Evolutionary conservation across 2,797 vertebrate genomes (phyloP), one percentile per base, ranked within the genome.

Genomic region (Aldrovandia affinis): DNA sequence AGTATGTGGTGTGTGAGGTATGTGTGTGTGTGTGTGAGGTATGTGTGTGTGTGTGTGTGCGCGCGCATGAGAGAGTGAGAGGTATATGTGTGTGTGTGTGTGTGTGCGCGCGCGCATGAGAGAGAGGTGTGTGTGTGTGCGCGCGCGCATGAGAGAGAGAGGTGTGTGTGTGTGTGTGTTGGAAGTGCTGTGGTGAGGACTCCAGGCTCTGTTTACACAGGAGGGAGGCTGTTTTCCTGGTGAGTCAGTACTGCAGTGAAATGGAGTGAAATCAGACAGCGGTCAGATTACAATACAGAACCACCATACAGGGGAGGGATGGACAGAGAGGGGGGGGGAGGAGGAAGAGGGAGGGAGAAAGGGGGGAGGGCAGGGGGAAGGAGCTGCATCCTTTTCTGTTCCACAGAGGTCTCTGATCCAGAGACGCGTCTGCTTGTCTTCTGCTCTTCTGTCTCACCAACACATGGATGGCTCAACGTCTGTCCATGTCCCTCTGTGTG

Each of bases 181-280:
- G n/a, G n/a, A n/a, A n/a, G n/a, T n/a, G n/a, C n/a, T n/a, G 25
- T 22, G 9, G 25, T 28, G 59, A 1, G 25, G n/a, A 25, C 50
- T 82, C 50, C 50, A 36, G 50, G 44, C 55, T 57, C 18, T 57
- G 54, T 18, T 15, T 57, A 75, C 39, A 14, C n/a, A 20, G 39
- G 25, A 52, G 22, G 42, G 73, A 83, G 28, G 2, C 36, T 83
- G 86, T 83, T 70, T 83, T 86, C 85, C 81, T 88, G 30, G 82
- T 91, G 91, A 90, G 89, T 92, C 88, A 91, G 82, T 88, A 85
- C 91, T 90, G 42, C 54, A 75, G 89, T 91, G 91, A 92, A 89
- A 91, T 82, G 57, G 77, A 80, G 75, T 33, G 18, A 36, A 36
- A 70, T 44, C 54, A 87, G 78, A 39, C 63, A 80, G 55, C 54